These are phyloP conservation scores for Laticauda laticaudata DNA, from an alignment of 2,113 vertebrate genomes.

Conservation along the genomic window DNA sequence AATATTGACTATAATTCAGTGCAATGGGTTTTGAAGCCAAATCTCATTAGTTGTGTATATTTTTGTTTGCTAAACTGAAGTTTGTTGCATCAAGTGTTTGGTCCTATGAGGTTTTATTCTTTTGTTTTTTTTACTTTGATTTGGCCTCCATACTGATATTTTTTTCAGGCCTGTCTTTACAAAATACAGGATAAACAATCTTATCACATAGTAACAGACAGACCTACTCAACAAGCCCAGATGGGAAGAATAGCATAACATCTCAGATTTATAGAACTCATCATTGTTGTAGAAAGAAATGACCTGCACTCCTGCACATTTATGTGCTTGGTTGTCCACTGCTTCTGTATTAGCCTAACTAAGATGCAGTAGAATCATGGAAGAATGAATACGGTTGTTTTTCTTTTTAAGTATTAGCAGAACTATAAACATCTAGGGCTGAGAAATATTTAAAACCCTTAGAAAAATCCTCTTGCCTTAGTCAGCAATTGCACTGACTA, in stretches of 20 bases:
- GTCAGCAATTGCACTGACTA: neutral
- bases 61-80: slow-evolving; percentile 18
- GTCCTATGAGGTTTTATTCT: slow-evolving; percentile 5
- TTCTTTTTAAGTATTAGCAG: neutral
- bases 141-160: neutral
- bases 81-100: slow-evolving; percentile 7
- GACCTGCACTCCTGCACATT: neutral
- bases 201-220: slow-evolving; percentile 34
- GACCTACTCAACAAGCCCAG: neutral
- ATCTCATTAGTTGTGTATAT: slow-evolving; percentile 14
- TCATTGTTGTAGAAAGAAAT: neutral
- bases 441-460: neutral
- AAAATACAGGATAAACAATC: slow-evolving; percentile 18
- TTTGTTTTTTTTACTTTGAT: neutral
- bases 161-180: slow-evolving; percentile 6
- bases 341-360: neutral
- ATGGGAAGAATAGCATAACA: neutral
- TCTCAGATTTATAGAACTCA: slow-evolving; percentile 15
- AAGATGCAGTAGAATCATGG: neutral
- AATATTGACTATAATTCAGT: slow-evolving; percentile 19
- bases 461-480: neutral
- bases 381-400: neutral
- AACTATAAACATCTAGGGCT: neutral
- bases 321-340: neutral
- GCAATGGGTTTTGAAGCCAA: slow-evolving; percentile 10